Conservation (phyloP, 2,888 invertebrate genomes). For the Oscheius myriophilus region DNA sequence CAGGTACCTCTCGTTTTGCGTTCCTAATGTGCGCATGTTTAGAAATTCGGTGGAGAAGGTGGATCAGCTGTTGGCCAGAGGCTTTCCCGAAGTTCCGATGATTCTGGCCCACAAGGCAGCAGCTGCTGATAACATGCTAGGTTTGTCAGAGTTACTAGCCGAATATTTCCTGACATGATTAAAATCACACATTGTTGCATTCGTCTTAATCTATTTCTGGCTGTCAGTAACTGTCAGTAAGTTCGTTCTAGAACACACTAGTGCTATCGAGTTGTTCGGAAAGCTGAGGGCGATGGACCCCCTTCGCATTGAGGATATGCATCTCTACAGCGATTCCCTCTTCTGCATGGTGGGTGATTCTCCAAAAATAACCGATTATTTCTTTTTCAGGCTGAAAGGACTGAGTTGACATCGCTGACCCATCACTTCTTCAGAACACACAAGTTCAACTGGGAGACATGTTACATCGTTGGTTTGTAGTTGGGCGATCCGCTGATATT, state of each 20-base stretch:
- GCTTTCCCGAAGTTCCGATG: conserved; percentile 88
- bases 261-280: conserved; percentile 76
- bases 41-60: conserved; percentile 82
- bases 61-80: conserved; percentile 80
- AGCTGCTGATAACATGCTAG: conserved; percentile 45
- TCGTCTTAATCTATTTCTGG: too few relatives aligned
- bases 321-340: conserved; percentile 92
- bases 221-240: too few relatives aligned
- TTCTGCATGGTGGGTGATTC: conserved; percentile 78
- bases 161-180: background rate
- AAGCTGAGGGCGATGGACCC: conserved; percentile 87
- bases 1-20: background rate
- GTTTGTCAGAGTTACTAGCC: conserved; percentile 24
- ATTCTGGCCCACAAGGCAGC: conserved; percentile 90
- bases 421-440: conserved; percentile 92
- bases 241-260: conserved; percentile 60
- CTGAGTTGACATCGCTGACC: conserved; percentile 90
- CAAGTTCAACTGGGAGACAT: conserved; percentile 95
- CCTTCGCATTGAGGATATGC: conserved; percentile 88
- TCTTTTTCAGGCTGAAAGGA: conserved; percentile 70
- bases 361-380: conserved; percentile 9
- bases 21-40: conserved; percentile 2
- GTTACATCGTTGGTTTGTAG: conserved; percentile 88
- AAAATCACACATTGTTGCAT: too few relatives aligned
- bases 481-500: background rate